Base-by-base conservation (phyloP, 2,113 vertebrate genomes). In the Lepisosteus oculatus region DNA sequence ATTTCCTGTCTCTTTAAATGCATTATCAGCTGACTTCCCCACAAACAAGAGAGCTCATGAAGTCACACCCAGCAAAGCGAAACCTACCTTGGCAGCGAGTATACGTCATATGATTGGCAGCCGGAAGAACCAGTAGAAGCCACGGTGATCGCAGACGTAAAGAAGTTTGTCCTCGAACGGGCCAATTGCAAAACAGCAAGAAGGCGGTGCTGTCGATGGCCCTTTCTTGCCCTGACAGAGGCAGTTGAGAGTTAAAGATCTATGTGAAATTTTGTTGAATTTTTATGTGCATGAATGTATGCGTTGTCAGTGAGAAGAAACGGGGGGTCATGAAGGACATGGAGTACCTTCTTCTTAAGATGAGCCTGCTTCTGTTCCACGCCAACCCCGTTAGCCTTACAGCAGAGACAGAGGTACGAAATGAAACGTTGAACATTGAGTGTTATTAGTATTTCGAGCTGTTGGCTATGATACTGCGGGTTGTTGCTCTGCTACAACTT, bases 291-390 rank as follows among this genome's bases (percentile, higher is more conserved):
- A 44, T 78, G 80, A 69, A 70, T 63, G 44, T 45, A 73, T 64
- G 72, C 70, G n/a, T 55, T 71, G 15, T 65, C 71, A 71, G 64
- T 68, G 70, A 62, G 72, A 2, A 67, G 67, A 51, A 74, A 61
- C 55, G 57, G 76, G 80, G 83, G 83, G 78, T 15, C 83, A 85
- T 85, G 84, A 85, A 69, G 79, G 79, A 69, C 65, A 65, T 57
- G 72, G 75, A 61, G 13, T 80, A 80, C 47, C 70, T 17, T 79
- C 74, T 79, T 77, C 68, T 83, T 2, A 83, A 84, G 73, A 93
- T 93, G 90, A 88, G 87, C 74, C 75, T 91, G 77, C 89, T 93
- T 79, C 75, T 93, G 74, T 86, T 89, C 75, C 72, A 79, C 17
- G 82, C 82, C 0, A 87, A 82, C 76, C 82, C 86, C 70, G 85